phyloP scores from a whole-genome alignment of 2,888 invertebrate genomes.

The Amblyteles armatorius region DNA sequence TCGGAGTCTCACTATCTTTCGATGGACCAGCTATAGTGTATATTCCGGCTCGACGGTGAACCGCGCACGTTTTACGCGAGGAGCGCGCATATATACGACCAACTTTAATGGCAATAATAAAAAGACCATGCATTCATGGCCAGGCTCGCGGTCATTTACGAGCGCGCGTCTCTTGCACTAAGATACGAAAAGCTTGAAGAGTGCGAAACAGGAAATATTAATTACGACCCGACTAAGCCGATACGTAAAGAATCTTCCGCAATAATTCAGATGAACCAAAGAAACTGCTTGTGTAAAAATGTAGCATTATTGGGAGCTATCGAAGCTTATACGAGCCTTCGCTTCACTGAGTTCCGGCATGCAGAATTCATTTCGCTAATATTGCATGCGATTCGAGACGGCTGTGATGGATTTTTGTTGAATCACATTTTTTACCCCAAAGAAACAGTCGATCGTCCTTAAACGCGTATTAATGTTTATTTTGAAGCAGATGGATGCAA shows the following conservation, averaged over 20 bases:
- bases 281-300: not conserved
- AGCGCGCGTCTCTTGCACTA: constrained; percentile 24
- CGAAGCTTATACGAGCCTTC: not conserved
- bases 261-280: not conserved
- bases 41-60: not conserved
- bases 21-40: not conserved
- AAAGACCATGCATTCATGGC: constrained; percentile 58
- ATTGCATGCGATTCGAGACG: too few species aligned
- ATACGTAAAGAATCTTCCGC: not conserved
- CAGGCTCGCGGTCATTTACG: constrained; percentile 49
- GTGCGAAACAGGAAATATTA: constrained; percentile 21
- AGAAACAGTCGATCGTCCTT: too few species aligned
- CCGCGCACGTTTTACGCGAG: constrained; percentile 20
- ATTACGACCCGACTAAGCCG: not conserved
- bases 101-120: constrained; percentile 62
- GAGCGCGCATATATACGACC: constrained; percentile 8
- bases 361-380: too few species aligned
- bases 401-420: too few species aligned
- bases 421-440: too few species aligned
- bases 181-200: constrained; percentile 40
- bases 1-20: constrained; percentile 8
- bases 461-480: not conserved
- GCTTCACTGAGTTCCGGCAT: not conserved
- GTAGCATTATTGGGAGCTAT: not conserved
- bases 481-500: constrained; percentile 29